Evolutionary conservation across 1,140 invertebrate species (phyloP).

Genomic region (Cryptotermes secundus): DNA sequence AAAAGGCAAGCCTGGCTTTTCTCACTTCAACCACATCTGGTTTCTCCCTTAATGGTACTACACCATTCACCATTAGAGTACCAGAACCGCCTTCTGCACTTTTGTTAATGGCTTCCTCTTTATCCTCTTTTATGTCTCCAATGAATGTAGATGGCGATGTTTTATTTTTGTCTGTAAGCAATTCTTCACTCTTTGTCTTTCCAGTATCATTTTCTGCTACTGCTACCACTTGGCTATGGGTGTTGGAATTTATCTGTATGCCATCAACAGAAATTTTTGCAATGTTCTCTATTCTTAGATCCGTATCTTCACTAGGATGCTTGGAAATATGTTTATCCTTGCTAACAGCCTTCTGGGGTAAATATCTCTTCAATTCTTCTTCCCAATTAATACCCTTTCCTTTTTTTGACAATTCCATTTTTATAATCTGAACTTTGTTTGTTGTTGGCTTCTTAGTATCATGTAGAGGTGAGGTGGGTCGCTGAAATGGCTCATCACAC

Average conservation of each 20-base stretch:
- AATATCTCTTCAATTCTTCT: slow-evolving; percentile 39
- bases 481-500: slow-evolving; percentile 32
- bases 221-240: not conserved
- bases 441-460: not conserved
- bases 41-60: slow-evolving; percentile 26
- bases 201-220: not conserved
- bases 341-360: not conserved
- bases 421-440: not conserved
- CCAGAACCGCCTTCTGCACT: not conserved
- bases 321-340: not conserved
- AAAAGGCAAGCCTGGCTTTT: slow-evolving; percentile 46
- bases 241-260: not conserved
- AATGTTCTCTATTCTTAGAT: not conserved
- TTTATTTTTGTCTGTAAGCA: slow-evolving; percentile 26
- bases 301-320: not conserved
- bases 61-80: not conserved
- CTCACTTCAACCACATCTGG: slow-evolving; percentile 44
- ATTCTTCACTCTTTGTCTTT: not conserved
- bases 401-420: slow-evolving; percentile 6
- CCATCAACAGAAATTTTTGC: not conserved
- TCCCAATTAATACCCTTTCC: slow-evolving; percentile 36
- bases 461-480: not conserved
- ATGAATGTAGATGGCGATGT: slow-evolving; percentile 38
- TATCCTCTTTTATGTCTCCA: slow-evolving; percentile 35
- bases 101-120: not conserved